These are phyloP conservation scores for Tarsius wallacei DNA, from an alignment of 2,797 vertebrate genomes.

Conservation along the genomic window DNA sequence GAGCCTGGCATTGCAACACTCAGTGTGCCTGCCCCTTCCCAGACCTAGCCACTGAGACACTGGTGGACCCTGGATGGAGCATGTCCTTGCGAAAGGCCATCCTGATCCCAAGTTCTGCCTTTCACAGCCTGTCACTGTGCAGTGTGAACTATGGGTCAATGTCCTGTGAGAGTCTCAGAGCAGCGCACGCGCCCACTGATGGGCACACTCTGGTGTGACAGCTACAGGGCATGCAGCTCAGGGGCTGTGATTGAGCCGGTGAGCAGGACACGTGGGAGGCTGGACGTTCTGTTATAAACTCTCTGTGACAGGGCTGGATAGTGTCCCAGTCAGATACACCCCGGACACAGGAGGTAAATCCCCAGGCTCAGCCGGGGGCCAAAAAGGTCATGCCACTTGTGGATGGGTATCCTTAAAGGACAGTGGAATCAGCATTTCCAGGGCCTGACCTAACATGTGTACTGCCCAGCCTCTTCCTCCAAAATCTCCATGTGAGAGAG, in stretches of 20 bases:
- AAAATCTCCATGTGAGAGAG: not conserved
- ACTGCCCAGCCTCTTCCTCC: not conserved
- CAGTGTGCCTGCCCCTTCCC: not conserved
- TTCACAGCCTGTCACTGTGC: rapidly evolving
- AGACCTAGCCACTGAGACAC: not conserved
- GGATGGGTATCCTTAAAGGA: not conserved
- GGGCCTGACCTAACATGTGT: not conserved
- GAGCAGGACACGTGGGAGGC: not conserved
- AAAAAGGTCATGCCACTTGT: not conserved
- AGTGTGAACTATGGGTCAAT: not conserved
- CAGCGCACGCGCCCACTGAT: not conserved
- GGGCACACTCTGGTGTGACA: rapidly evolving
- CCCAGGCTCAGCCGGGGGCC: not conserved
- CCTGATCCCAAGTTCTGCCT: not conserved
- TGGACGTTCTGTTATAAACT: not conserved
- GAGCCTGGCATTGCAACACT: not conserved
- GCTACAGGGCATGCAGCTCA: not conserved
- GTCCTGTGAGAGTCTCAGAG: not conserved
- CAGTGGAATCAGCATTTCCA: not conserved
- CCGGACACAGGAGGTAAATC: not conserved
- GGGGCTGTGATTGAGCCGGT: rapidly evolving
- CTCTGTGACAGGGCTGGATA: not conserved
- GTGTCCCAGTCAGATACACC: not conserved
- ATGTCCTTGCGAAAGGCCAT: not conserved
- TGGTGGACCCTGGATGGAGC: not conserved